phyloP scores from a whole-genome alignment of 2,888 invertebrate genomes.

The Digitonthophagus gazella region DNA sequence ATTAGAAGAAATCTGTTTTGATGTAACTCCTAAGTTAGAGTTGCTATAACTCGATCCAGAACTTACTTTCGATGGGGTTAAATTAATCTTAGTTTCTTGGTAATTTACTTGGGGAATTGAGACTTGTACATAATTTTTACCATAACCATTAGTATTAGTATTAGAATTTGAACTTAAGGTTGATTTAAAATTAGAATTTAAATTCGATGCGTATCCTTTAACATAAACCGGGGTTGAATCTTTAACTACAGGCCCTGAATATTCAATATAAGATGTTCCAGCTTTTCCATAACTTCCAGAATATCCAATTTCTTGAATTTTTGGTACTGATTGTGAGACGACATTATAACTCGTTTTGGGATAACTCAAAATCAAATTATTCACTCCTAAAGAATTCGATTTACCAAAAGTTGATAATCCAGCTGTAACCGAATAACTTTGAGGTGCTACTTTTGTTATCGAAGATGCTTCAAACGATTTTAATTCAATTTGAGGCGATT shows the following conservation, averaged over 20 bases:
- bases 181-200: too few relatives aligned
- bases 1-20: too few relatives aligned
- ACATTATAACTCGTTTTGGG: not conserved
- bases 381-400: slow-evolving; percentile 12
- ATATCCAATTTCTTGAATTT: slow-evolving; percentile 6
- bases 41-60: too few relatives aligned
- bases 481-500: too few relatives aligned
- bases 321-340: slow-evolving; percentile 6
- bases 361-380: not conserved
- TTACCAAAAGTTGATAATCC: slow-evolving; percentile 27
- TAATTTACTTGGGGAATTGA: not conserved
- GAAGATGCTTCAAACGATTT: too few relatives aligned
- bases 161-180: too few relatives aligned
- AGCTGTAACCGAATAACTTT: slow-evolving; percentile 34
- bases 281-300: not conserved
- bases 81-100: not conserved
- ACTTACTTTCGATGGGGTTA: not conserved
- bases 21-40: too few relatives aligned
- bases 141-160: too few relatives aligned
- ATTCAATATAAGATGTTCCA: slow-evolving; percentile 1
- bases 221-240: not conserved
- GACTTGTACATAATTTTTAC: not conserved
- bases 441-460: slow-evolving; percentile 14
- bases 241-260: slow-evolving; percentile 6
- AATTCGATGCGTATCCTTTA: not conserved